Conservation (phyloP, 2,113 vertebrate species). For the Marcusenius ussheri region DNA sequence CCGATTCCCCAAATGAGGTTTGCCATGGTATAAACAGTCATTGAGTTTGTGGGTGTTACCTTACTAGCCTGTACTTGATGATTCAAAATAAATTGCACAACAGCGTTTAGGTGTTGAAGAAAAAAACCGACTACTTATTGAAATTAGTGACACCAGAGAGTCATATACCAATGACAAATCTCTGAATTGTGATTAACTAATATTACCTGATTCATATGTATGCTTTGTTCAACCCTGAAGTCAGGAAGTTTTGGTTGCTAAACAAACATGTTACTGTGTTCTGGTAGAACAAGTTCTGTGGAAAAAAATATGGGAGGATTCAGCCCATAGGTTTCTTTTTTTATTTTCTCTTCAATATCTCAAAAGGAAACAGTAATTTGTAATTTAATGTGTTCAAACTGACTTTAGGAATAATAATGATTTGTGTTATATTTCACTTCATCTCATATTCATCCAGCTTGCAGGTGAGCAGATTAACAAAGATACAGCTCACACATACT, state of each 20-base stretch:
- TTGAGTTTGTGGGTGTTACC: not conserved
- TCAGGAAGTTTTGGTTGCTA: not conserved
- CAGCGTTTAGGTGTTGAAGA: not conserved
- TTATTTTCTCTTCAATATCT: not conserved
- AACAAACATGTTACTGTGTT: not conserved
- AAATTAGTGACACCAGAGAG: not conserved
- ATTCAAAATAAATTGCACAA: not conserved
- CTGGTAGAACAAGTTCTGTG: not conserved
- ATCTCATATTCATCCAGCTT: not conserved
- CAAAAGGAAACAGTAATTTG: not conserved
- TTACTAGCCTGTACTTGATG: not conserved
- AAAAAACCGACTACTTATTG: not conserved
- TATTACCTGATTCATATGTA: not conserved
- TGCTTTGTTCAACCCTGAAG: not conserved
- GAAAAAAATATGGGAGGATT: not conserved
- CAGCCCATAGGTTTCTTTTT: not conserved
- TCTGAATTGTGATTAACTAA: not conserved
- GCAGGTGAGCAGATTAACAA: not conserved
- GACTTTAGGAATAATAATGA: not conserved
- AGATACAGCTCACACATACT: not conserved
- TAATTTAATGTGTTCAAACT: not conserved
- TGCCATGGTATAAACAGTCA: not conserved
- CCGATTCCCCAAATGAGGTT: not conserved
- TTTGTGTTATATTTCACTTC: not conserved
- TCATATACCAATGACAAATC: not conserved